These are phyloP conservation scores for Rhimphoctona megacephalus DNA, from an alignment of 2,888 invertebrate species.

Conservation along the genomic window DNA sequence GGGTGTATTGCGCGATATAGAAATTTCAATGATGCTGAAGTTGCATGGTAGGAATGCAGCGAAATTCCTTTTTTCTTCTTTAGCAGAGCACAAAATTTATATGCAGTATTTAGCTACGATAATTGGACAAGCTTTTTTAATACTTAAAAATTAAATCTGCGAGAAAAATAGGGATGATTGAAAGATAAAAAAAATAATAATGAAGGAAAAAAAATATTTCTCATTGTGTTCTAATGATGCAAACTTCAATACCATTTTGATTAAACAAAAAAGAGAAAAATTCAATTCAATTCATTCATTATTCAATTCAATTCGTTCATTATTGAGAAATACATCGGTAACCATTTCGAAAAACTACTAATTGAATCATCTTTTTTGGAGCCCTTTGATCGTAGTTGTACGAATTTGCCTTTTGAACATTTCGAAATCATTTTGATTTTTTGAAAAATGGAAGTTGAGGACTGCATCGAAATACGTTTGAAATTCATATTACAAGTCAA, in stretches of 20 bases:
- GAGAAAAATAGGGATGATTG: background rate
- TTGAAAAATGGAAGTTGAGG: too few species aligned
- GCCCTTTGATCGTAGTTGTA: too few species aligned
- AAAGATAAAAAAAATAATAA: background rate
- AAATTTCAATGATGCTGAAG: slow-evolving; percentile 11
- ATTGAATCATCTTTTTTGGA: too few species aligned
- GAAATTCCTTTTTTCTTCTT: background rate
- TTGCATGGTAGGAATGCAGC: slow-evolving; percentile 4
- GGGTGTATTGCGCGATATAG: background rate
- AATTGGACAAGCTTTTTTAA: background rate
- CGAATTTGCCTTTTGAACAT: too few species aligned
- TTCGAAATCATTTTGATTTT: too few species aligned
- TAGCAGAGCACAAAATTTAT: background rate
- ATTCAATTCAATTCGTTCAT: too few species aligned
- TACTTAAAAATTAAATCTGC: background rate
- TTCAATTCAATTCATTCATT: background rate
- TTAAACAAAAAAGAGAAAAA: background rate
- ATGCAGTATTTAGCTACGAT: background rate
- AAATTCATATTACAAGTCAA: too few species aligned
- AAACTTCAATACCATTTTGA: background rate
- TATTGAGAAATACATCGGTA: background rate
- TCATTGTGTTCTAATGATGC: too few species aligned
- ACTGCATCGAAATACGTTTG: too few species aligned
- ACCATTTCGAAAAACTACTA: too few species aligned
- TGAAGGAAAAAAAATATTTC: background rate